Base-by-base conservation (phyloP, 2,888 invertebrate genomes). In the Clostera curtula region DNA sequence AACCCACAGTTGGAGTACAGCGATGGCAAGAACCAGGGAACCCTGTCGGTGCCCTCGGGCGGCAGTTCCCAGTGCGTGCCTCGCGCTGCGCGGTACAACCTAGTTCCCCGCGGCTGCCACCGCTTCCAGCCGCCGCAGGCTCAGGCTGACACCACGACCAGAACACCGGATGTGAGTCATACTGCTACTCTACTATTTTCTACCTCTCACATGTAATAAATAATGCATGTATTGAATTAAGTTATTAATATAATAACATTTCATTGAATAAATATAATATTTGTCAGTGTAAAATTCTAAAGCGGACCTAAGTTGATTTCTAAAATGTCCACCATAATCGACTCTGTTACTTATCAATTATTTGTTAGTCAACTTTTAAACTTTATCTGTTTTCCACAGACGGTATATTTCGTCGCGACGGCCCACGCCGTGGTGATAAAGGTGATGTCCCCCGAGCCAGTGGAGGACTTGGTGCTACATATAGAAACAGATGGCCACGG, bases 71-170 rank as follows among this genome's bases (percentile, higher is more conserved):
- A 91, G 50, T 97, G 97, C 65, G 86, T 97, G 20, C 85, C 89
- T 2, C 67, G 87, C 2, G 85, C 90, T 1, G 92, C 90, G 1
- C 66, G 66, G 22, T 95, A 94, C 63, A 76, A 84, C 27, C 89
- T 96, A 26, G 83, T 85, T 3, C 89, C 96, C 3, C 87, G 87
- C 38, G 91, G 95, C 24, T 97, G 97, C 58, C 97, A 97, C 68
- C 83, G 87, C 36, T 95, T 93, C 69, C 80, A 68, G 24, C 79
- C 82, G 1, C 42, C 60, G 0, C 42, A 33, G 2, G 47, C 47
- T 2, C 14, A n/a, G 1, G 64, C 56, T 0, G 56, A 62, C 36
- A 49, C 60, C 9, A 29, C 49, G 10, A 33, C 36, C 0, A 24
- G 29, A 0, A 23, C 34, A 2, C 46, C 53, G 4, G 36, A 56